Base-by-base conservation (phyloP, 2,888 invertebrate genomes). In the Cheilosia scutellata region DNA sequence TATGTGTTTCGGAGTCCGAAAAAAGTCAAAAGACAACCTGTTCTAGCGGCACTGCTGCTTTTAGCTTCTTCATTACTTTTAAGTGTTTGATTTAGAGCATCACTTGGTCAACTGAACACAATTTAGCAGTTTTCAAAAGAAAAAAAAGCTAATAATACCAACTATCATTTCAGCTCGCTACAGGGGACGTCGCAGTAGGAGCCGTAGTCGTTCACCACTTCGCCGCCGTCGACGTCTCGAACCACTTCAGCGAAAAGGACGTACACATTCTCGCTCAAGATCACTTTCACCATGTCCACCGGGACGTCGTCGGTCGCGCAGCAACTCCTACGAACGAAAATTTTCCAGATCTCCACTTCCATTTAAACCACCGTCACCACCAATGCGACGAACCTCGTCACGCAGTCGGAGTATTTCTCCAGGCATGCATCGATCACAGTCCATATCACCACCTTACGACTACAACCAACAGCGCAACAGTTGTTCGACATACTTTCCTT, bases 281-380 rank as follows among this genome's bases (percentile, higher is more conserved):
- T 87, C 88, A 4, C 53, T 74, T 4, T 72, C 88, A 16, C 89
- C 88, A 16, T 70, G 80, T 20, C 88, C 88, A 5, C 84, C 87
- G 37, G 80, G 66, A 16, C 57, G 86, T n/a, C 82, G 86, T 25
- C 74, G 87, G 11, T 82, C 87, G 7, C 66, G 87, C 33, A 87
- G 77, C 37, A 16, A n/a, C 16, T 91, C 91, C 0, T 90, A 90
- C 31, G 90, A 91, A 20, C 89, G 89, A 4, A 89, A 89, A 25
- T 91, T 90, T 51, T 90, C 91, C 1, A 89, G 91, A 29, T 91
- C 92, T 0, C 92, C 92, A 6, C 76, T 91, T 47, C 91, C 91
- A 5, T 91, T 91, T 25, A 91, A 90, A 71, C 91, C 92, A 2
- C 92, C 91, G 0, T 91, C 92, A 6, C 92, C 92, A 1, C 92